Evolutionary conservation across 2,797 vertebrate species (phyloP), one percentile per base, ranked within the genome.

Genomic region (Halcyon chelicuti): DNA sequence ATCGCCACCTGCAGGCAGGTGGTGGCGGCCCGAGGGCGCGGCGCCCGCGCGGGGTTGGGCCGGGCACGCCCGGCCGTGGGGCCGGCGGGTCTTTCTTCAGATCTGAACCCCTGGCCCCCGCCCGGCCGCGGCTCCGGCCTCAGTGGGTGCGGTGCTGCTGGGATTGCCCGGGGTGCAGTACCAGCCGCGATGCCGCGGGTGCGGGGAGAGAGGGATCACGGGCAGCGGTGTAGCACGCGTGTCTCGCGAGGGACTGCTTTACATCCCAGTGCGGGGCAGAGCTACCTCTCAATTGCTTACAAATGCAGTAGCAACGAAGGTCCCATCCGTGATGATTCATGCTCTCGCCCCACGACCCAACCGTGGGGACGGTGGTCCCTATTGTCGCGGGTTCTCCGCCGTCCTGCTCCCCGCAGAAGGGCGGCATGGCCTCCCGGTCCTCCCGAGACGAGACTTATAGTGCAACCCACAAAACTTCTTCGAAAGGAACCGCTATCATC

Each of bases 1-100:
- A 96, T 94, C 96, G 98, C 98, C 98, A 97, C 96, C 98, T 98
- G 93, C 97, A 82, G 98, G 97, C 76, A 26, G 88, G 55, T 8
- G 58, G 39, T 66, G 75, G 60, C 75, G 58, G 75, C 85, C 70
- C 35, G n/a, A 20, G 55, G 37, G 35, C 14, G 20, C 47, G 14
- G 35, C 5, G 23, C 7, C 15, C 4, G 9, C 3, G 28, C 7
- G 9, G 4, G 10, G 7, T 5, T 42, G 14, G 17, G 4, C 12
- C 19, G 12, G 16, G 33, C 47, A 3, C 4, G 10, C 7, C 8
- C 13, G 13, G 14, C 9, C 9, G 5, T 16, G 6, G 37, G 31
- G n/a, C 8, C 0, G 12, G 8, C 2, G 22, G 2, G 52, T 9
- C 15, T 42, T n/a, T 28, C 10, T 10, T 25, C 9, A 0, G 7